phyloP scores from a whole-genome alignment of 64 coral and sea anemone species.

The Pocillopora verrucosa region DNA sequence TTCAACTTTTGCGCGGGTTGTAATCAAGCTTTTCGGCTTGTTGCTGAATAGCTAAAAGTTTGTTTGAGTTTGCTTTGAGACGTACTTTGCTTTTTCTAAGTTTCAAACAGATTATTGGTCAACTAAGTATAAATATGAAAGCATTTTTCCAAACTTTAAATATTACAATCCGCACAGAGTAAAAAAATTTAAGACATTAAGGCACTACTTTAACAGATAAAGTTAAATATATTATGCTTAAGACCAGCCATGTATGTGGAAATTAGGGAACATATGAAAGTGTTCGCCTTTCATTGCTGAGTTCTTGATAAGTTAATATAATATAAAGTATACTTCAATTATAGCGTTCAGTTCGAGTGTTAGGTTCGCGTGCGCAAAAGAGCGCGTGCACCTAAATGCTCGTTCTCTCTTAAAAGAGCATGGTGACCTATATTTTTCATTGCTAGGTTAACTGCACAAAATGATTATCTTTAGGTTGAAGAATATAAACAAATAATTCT shows the following conservation, averaged over 20 bases:
- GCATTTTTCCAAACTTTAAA: not conserved
- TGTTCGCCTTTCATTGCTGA: slow-evolving; percentile 11
- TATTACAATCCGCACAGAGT: not conserved
- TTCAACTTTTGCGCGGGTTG: not conserved
- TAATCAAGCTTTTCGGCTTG: not conserved
- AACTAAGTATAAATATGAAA: slow-evolving; percentile 5
- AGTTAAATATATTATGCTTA: slow-evolving; percentile 18
- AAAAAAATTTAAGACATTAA: slow-evolving; percentile 1
- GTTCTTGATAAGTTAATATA: slow-evolving; percentile 28
- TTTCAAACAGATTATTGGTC: slow-evolving; percentile 16
- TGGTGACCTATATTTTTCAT: not conserved
- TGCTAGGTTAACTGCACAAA: slow-evolving; percentile 14
- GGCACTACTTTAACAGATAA: not conserved
- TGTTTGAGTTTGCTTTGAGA: too few relatives aligned
- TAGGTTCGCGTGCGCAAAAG: not conserved
- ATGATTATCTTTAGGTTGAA: slow-evolving; percentile 13
- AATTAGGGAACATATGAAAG: slow-evolving; percentile 22
- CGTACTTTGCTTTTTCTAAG: not conserved
- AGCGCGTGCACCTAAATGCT: slow-evolving; percentile 4
- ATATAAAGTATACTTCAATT: slow-evolving; percentile 19
- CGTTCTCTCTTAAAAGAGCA: not conserved
- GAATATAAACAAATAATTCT: not conserved
- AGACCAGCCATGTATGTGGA: slow-evolving; percentile 1
- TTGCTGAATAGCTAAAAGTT: not conserved
- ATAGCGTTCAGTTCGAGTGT: not conserved